Conservation (phyloP, 2,113 vertebrate species). For the Orientallactaga bullata region DNA sequence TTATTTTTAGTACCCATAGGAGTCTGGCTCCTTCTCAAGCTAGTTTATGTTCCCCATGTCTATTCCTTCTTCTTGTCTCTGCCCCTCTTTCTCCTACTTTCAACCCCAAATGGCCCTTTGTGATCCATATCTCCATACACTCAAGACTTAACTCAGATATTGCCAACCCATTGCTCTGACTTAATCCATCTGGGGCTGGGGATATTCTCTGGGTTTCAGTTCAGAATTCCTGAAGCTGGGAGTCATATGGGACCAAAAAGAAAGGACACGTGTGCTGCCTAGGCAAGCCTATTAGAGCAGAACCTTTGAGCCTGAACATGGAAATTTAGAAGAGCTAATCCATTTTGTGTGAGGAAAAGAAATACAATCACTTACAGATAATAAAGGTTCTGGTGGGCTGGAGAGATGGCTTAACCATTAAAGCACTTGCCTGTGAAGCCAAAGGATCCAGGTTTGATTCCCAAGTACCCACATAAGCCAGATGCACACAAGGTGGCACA, state of each 20-base stretch:
- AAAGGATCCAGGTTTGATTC: too few species aligned
- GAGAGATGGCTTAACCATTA: too few species aligned
- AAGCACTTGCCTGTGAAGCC: too few species aligned
- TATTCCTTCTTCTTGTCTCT: background rate
- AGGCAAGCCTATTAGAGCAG: background rate
- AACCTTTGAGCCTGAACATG: background rate
- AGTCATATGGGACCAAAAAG: background rate
- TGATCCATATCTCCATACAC: background rate
- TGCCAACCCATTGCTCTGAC: background rate
- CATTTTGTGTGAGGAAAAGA: constrained; percentile 7
- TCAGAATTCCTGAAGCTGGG: constrained; percentile 25
- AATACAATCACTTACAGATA: background rate
- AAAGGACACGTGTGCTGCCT: background rate
- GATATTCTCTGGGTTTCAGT: constrained; percentile 1
- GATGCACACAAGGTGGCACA: too few species aligned
- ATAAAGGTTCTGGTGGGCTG: too few species aligned
- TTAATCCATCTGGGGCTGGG: background rate
- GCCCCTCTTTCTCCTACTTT: background rate
- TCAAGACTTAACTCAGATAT: background rate
- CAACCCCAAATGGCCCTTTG: background rate
- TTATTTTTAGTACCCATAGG: background rate
- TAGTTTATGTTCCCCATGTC: background rate
- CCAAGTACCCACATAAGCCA: too few species aligned
- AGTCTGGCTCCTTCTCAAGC: background rate
- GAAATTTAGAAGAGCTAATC: constrained; percentile 5